Evolutionary conservation across 2,113 vertebrate species (phyloP), one percentile per base, ranked within the genome.

Genomic region (Psittacula cyanocephala): DNA sequence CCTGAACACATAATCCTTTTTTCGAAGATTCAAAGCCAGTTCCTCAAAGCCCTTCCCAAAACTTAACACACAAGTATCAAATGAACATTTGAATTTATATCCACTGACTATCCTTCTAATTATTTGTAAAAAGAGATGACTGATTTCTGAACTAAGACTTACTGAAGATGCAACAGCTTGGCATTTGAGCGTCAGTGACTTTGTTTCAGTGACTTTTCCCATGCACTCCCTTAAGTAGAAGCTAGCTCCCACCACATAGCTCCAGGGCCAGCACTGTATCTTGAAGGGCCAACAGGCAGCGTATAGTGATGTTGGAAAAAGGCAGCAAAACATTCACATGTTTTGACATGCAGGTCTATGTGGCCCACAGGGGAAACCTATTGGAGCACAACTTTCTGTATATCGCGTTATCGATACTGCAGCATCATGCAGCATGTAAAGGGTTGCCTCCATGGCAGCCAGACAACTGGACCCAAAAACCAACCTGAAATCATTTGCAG

Each of bases 351-450:
- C 49, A 74, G n/a, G 11, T 57, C 9, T 37, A 22, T 1, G 1
- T 9, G 19, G 63, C 65, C 86, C 50, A 37, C 65, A 81, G 57
- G 35, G 10, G 23, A 82, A 92, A 72, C 27, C 22, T 31, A 14
- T 17, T 11, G 8, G 41, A 81, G 17, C n/a, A 39, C 74, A 19
- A 2, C 17, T 20, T 16, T 70, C 62, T 59, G 68, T 14, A 1
- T 31, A 31, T 53, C 5, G 0, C 2, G 0, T 39, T 39, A 10
- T n/a, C 59, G 50, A 6, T 5, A 28, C 43, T 28, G 33, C 15
- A 64, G n/a, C 17, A 53, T 31, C 50, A 22, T 7, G n/a, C 47
- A 41, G 41, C 13, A 41, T 5, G 2, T n/a, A 31, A 23, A 7
- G 7, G 17, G 14, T 33, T 64, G 9, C 43, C 20, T 55, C 23